A percentile compares a stretch with the other conserved stretches of the same genome.
Evolutionary conservation across 2,888 invertebrate species (phyloP).

Genomic region (Aporophyla lueneburgensis): DNA sequence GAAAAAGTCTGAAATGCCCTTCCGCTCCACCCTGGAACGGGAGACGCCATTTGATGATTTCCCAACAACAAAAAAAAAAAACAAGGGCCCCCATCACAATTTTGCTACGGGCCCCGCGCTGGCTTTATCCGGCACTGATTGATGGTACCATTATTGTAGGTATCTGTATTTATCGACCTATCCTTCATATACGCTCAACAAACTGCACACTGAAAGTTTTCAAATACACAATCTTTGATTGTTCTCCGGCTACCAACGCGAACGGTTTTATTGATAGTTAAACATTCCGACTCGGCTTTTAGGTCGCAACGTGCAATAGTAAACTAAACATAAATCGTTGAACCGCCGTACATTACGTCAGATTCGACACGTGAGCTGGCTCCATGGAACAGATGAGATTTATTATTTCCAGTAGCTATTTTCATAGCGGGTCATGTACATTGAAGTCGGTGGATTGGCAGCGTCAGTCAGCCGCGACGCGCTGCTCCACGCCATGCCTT

Average conservation of each 20-base stretch:
- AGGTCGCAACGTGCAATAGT: conserved; percentile 66
- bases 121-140: too few relatives aligned
- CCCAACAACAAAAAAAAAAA: too few relatives aligned
- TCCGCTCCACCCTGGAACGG: too few relatives aligned
- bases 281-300: conserved; percentile 60
- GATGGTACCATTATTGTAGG: neutral
- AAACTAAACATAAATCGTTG: conserved; percentile 75
- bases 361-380: conserved; percentile 80
- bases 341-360: conserved; percentile 78
- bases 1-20: too few relatives aligned
- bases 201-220: conserved; percentile 11
- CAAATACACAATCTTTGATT: conserved; percentile 9
- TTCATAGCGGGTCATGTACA: conserved; percentile 84
- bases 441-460: conserved; percentile 71
- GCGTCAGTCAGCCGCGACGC: conserved; percentile 80
- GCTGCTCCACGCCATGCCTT: conserved; percentile 69
- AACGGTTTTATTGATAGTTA: conserved; percentile 56
- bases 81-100: too few relatives aligned
- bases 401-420: conserved; percentile 86
- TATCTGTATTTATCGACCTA: too few relatives aligned
- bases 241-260: conserved; percentile 9
- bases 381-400: conserved; percentile 80
- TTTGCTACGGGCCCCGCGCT: too few relatives aligned
- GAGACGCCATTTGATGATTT: too few relatives aligned
- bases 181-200: too few relatives aligned